Base-by-base conservation (phyloP, 2,888 invertebrate genomes). In the Conchocele bisecta region DNA sequence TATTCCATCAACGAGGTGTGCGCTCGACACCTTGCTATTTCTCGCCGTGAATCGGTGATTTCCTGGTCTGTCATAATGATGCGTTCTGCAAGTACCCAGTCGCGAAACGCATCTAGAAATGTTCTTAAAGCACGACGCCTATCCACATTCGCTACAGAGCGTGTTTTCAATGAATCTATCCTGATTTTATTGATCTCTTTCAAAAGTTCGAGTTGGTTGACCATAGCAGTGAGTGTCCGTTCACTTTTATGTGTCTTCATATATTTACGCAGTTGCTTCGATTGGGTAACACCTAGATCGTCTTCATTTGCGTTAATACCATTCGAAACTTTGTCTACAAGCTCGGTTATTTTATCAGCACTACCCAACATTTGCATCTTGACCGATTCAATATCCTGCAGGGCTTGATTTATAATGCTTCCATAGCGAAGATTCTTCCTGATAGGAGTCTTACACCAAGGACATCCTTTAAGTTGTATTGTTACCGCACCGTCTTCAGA, bases 391-490 rank as follows among this genome's bases (percentile, higher is more conserved):
- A 92, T 89, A 61, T 92, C 89, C 20, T 64, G 50, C 7, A 90
- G 78, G 3, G 85, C 92, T 91, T 59, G 66, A 66, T 92, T 92
- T 3, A 94, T 91, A 1, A 91, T 77, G 68, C 93, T 92, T 65
- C 93, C 93, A 88, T 94, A 94, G n/a, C 94, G 92, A 46, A 91
- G 89, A 1, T 93, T 94, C 81, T 92, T 93, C 17, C 93, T 91
- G 15, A 95, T 93, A 0, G 93, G 92, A 20, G 93, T 93, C 57
- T 93, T 93, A 84, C 95, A 95, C 64, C 69, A 71, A 0, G 94
- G 94, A 83, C 95, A 95, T 0, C 63, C 57, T 74, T 91, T 92
- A 42, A 88, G 58, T 41, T 82, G 76, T 20, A 81, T 72, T n/a
- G 46, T 29, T 26, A 57, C 65, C 20, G 37, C 48, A 4, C 93